Conservation (phyloP, 92 coral and sea anemone genomes). For the Pocillopora grandis region DNA sequence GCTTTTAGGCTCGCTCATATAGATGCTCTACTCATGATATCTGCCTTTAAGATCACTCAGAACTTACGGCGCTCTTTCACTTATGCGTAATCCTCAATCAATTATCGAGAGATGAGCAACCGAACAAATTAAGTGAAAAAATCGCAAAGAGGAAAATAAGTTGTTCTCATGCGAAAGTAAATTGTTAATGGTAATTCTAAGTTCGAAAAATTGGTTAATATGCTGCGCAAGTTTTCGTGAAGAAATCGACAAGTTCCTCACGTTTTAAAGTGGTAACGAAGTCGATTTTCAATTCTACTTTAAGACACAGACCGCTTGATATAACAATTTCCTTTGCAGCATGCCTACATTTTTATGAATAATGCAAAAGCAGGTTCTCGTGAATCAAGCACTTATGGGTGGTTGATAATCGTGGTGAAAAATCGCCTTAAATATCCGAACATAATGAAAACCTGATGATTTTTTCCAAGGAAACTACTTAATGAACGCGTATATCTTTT, state of each 20-base stretch:
- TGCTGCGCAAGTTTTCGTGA: background rate
- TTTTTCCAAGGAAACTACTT: background rate
- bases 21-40: slow-evolving; percentile 9
- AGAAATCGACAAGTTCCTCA: background rate
- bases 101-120: background rate
- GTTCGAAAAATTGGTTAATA: background rate
- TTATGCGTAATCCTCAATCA: background rate
- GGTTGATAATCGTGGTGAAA: background rate
- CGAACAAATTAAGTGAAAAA: background rate
- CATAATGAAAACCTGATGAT: background rate
- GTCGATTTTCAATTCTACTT: background rate
- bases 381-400: background rate
- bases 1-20: slow-evolving; percentile 8
- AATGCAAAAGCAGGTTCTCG: no score
- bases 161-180: background rate
- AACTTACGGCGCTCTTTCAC: slow-evolving; percentile 3
- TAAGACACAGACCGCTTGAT: background rate
- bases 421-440: background rate
- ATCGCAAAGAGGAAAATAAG: background rate
- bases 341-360: background rate
- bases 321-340: background rate
- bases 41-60: slow-evolving; percentile 2
- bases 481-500: slow-evolving; percentile 3
- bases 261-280: background rate
- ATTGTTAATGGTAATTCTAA: background rate